Evolutionary conservation across 1,140 invertebrate genomes (phyloP).

Genomic region (Branchinecta lindahli): DNA sequence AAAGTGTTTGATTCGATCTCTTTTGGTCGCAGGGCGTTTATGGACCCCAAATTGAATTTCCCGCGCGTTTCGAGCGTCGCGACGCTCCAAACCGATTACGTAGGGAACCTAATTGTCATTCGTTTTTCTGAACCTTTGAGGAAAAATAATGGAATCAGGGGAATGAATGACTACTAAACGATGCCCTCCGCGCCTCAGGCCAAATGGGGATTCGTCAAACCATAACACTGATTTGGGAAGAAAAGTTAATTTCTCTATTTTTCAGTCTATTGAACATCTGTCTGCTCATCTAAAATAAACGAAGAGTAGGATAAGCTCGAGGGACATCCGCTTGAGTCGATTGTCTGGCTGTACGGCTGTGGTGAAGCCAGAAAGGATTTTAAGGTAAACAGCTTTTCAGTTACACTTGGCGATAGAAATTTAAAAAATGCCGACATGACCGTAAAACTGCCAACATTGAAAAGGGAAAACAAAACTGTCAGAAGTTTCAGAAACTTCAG

Average conservation of each 20-base stretch:
- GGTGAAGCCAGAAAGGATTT: too few relatives aligned
- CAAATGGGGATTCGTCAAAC: background rate
- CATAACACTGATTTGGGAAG: too few relatives aligned
- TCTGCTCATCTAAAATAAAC: background rate
- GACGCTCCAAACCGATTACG: background rate
- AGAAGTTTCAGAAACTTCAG: too few relatives aligned
- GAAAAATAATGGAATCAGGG: background rate
- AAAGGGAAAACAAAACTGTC: too few relatives aligned
- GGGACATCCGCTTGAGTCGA: too few relatives aligned
- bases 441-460: too few relatives aligned
- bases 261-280: background rate
- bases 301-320: too few relatives aligned
- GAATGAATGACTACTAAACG: constrained; percentile 10
- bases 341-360: too few relatives aligned
- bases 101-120: background rate
- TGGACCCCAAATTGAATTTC: constrained; percentile 1
- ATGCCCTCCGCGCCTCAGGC: background rate
- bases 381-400: too few relatives aligned
- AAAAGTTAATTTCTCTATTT: background rate
- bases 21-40: constrained; percentile 6
- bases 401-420: too few relatives aligned
- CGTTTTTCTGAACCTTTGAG: constrained; percentile 2
- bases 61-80: background rate
- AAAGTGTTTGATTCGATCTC: constrained; percentile 7
- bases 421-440: too few relatives aligned